A percentile compares a stretch with the other conserved stretches of the same genome.
Evolutionary conservation across 2,797 vertebrate genomes (phyloP).

Genomic region (Lithobates pipiens): DNA sequence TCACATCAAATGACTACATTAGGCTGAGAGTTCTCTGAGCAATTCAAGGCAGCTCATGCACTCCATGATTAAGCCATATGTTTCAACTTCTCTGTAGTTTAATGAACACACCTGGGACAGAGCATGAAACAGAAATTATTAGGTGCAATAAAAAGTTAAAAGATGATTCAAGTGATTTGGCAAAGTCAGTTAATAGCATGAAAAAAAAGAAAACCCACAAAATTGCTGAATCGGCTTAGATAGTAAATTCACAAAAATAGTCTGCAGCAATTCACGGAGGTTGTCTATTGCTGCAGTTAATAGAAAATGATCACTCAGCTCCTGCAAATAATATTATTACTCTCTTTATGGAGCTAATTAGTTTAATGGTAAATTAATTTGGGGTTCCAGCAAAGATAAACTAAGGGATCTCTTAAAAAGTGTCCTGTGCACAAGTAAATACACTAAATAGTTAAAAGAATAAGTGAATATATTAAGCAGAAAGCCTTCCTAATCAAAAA

Average conservation of each 20-base stretch:
- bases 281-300: conserved; percentile 19
- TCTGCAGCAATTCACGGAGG: conserved; percentile 18
- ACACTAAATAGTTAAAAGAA: background rate
- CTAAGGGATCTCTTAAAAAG: background rate
- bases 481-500: background rate
- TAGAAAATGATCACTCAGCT: conserved; percentile 1
- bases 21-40: conserved; percentile 27
- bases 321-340: conserved; percentile 8
- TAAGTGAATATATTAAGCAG: background rate
- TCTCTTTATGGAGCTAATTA: background rate
- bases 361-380: conserved; percentile 19
- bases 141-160: conserved; percentile 61
- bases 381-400: background rate
- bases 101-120: conserved; percentile 61
- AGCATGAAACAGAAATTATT: conserved; percentile 61
- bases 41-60: conserved; percentile 26
- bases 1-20: conserved; percentile 51
- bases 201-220: conserved; percentile 31
- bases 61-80: conserved; percentile 56
- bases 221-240: conserved; percentile 52
- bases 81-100: conserved; percentile 42
- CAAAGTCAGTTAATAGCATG: conserved; percentile 51
- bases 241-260: conserved; percentile 36
- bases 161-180: conserved; percentile 63
- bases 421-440: background rate